Evolutionary conservation across 1,140 invertebrate species (phyloP), one percentile per base, ranked within the genome.

Genomic region (Cylas formicarius): DNA sequence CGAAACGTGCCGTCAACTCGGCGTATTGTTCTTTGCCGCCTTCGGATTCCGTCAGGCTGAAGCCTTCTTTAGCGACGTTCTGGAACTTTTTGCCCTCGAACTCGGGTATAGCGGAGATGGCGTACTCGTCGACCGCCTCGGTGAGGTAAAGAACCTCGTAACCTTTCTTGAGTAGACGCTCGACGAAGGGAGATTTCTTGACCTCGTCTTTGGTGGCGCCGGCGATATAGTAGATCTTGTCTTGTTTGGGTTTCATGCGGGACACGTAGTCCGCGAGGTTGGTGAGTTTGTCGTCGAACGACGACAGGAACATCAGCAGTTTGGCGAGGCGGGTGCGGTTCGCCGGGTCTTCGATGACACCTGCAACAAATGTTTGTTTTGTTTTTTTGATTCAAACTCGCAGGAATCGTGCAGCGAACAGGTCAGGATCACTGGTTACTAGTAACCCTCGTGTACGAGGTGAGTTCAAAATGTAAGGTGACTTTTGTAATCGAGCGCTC

Each of bases 71-170:
- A 45, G 97, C 97, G 21, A 97, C 90, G 64, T 99, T 99, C 70
- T 98, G 94, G 84, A 99, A 97, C 68, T 98, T 98, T 71, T 98
- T 97, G 19, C 92, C 90, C 59, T 99, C 95, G 68, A 94, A 99
- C 69, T 99, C 95, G n/a, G 97, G 94, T 57, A 99, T 69, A 6
- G 91, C 83, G 28, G 94, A 93, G 41, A 99, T 89, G 51, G 88
- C 84, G 69, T 99, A 99, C 69, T 99, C 96, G 71, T 99, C 97
- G 23, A 99, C 91, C 37, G 97, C 90, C 69, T 99, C 97, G 1
- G 84, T 82, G 9, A 99, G 71, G 61, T 90, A 99, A 9, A 99
- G 66, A 29, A 99, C 93, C 75, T 99, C 97, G 65, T 90, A 97
- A 8, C 94, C 95, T 61, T 45, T 93, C 63, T 86, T 86, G 50